Evolutionary conservation across 2,797 vertebrate species (phyloP), one percentile per base, ranked within the genome.

Genomic region (Acanthurus tractus): DNA sequence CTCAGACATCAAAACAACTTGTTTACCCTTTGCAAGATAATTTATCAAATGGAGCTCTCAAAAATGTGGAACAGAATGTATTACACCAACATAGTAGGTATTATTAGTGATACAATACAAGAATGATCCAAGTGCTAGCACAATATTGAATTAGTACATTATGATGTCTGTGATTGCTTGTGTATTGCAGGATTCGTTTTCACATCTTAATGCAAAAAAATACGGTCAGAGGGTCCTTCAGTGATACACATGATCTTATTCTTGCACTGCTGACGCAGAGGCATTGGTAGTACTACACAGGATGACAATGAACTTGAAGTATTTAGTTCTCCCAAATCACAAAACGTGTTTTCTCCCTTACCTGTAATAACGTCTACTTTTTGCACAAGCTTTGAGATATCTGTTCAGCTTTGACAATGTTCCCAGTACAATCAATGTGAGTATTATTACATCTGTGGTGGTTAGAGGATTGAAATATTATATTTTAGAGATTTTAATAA

Each of bases 1-100:
- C 64, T 49, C 44, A 55, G 68, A 68, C 68, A 54, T 82, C 50
- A 72, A 74, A 78, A 76, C 70, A 70, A 50, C 36, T 55, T 23
- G 15, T 65, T 70, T 73, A 57, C 8, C 0, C 18, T 50, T 56
- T 0, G 1, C 4, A 3, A 42, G 40, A 57, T 58, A 1, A 74
- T 59, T 69, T 74, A 66, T 82, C 66, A 40, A 76, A 49, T 56
- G 53, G 23, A 55, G 46, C 44, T 68, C 25, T 58, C 17, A 17
- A 20, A 78, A 59, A 61, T 52, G 55, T 76, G 42, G 14, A 40
- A 64, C 55, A 81, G 18, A 20, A 81, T 46, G 29, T 44, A 49
- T 75, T 70, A 59, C 8, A 68, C 40, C 53, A 42, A 45, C 29
- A 55, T 15, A 56, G 64, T 22, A 36, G 38, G 38, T 49, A 1